These are phyloP conservation scores for Cetoscarus ocellatus DNA, from an alignment of 2,797 vertebrate genomes.

Conservation along the genomic window DNA sequence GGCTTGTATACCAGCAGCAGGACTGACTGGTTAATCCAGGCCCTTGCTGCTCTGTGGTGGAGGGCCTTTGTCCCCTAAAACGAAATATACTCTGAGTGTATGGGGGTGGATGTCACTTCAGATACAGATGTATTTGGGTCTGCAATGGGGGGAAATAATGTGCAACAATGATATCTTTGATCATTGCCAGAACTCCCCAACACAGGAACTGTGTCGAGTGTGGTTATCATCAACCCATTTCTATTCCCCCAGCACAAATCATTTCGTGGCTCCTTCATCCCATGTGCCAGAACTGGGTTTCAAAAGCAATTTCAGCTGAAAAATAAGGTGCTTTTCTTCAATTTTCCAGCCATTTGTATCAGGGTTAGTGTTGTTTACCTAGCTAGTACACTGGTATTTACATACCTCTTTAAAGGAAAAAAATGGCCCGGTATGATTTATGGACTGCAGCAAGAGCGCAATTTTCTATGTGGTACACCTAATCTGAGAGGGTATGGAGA, in stretches of 20 bases:
- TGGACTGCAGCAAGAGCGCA: slow-evolving; percentile 97
- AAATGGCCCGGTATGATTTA: slow-evolving; percentile 98
- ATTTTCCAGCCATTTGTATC: slow-evolving; percentile 99
- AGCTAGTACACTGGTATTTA: slow-evolving; percentile 99
- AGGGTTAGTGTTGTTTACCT: slow-evolving; percentile 99
- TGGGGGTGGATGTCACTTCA: slow-evolving; percentile 88
- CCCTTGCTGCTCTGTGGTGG: slow-evolving; percentile 44
- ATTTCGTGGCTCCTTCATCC: slow-evolving; percentile 94
- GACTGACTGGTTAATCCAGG: slow-evolving; percentile 67
- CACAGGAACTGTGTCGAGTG: slow-evolving; percentile 91
- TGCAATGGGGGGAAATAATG: slow-evolving; percentile 88
- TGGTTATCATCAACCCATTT: slow-evolving; percentile 96
- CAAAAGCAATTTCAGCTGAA: slow-evolving; percentile 99
- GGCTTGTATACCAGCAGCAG: slow-evolving; percentile 30
- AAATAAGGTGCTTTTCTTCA: slow-evolving; percentile 99
- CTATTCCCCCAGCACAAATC: slow-evolving; percentile 92
- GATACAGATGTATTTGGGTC: slow-evolving; percentile 89
- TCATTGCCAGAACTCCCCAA: slow-evolving; percentile 90
- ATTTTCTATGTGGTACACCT: slow-evolving; percentile 99
- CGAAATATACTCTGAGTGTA: slow-evolving; percentile 80
- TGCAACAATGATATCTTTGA: slow-evolving; percentile 95
- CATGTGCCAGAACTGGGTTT: slow-evolving; percentile 92
- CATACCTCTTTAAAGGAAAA: slow-evolving; percentile 98
- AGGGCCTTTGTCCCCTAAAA: slow-evolving; percentile 75
- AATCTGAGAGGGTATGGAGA: slow-evolving; percentile 96